These are phyloP conservation scores for Neoarius graeffei DNA, from an alignment of 2,113 vertebrate species.

Conservation along the genomic window DNA sequence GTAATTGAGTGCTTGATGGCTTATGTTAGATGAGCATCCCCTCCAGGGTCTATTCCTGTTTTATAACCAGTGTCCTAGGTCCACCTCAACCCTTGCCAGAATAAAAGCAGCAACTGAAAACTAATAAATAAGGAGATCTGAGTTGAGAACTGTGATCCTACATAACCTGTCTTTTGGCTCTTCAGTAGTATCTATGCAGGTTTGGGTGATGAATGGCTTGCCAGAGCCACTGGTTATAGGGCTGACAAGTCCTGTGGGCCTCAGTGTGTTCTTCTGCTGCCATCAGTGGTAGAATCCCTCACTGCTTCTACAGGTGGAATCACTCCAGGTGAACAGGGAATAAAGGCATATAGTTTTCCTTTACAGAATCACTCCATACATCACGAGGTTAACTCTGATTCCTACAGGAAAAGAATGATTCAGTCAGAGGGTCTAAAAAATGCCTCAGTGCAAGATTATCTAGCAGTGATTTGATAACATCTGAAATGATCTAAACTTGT, in stretches of 20 bases:
- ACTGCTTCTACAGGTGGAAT: slow-evolving; percentile 76
- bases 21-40: too few relatives aligned
- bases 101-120: background rate
- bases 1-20: too few relatives aligned
- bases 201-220: slow-evolving; percentile 74
- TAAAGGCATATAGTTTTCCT: slow-evolving; percentile 63
- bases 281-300: slow-evolving; percentile 74
- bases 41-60: too few relatives aligned
- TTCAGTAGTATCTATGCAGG: slow-evolving; percentile 69
- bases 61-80: background rate
- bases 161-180: slow-evolving; percentile 41
- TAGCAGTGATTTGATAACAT: background rate
- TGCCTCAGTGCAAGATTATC: background rate
- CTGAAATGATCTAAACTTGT: too few relatives aligned
- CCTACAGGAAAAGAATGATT: background rate
- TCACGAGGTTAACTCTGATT: background rate
- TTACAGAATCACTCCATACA: background rate
- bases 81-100: background rate
- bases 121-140: background rate
- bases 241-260: slow-evolving; percentile 80
- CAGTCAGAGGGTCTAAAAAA: background rate
- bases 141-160: background rate
- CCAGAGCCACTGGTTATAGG: slow-evolving; percentile 71
- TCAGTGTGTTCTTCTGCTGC: slow-evolving; percentile 66
- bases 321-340: slow-evolving; percentile 68